phyloP scores from a whole-genome alignment of 2,888 invertebrate genomes.

The Machimus rusticus region DNA sequence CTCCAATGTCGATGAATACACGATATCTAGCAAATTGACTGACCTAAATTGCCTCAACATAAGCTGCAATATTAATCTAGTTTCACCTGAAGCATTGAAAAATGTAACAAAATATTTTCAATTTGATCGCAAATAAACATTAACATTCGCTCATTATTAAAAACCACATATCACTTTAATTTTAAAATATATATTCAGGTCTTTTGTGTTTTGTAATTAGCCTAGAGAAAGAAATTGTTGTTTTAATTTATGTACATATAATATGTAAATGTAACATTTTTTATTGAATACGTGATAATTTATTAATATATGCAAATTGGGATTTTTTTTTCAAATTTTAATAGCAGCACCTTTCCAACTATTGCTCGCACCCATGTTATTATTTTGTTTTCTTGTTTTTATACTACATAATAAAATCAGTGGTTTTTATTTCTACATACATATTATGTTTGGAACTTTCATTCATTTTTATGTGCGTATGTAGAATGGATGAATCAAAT shows the following conservation, averaged over 20 bases:
- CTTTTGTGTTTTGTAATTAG: not conserved
- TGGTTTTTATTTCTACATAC: not conserved
- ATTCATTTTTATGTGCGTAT: not conserved
- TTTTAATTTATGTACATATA: not conserved
- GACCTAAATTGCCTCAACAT: not conserved
- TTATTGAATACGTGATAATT: not conserved
- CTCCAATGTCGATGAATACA: no score
- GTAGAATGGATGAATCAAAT: no score
- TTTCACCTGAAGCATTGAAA: not conserved
- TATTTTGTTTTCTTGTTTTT: not conserved
- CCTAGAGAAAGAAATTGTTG: not conserved
- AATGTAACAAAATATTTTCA: not conserved
- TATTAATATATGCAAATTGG: not conserved
- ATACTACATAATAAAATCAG: not conserved
- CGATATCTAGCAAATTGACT: not conserved
- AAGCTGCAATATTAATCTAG: not conserved
- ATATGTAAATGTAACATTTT: not conserved
- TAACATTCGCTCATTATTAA: not conserved
- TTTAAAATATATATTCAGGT: not conserved
- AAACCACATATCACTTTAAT: not conserved
- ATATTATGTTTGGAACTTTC: not conserved
- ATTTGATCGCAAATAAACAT: not conserved
- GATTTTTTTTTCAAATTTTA: not conserved
- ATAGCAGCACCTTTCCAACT: not conserved
- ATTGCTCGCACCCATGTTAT: not conserved